These are phyloP conservation scores for Amazonetta brasiliensis DNA, from an alignment of 2,797 vertebrate genomes.

Conservation along the genomic window DNA sequence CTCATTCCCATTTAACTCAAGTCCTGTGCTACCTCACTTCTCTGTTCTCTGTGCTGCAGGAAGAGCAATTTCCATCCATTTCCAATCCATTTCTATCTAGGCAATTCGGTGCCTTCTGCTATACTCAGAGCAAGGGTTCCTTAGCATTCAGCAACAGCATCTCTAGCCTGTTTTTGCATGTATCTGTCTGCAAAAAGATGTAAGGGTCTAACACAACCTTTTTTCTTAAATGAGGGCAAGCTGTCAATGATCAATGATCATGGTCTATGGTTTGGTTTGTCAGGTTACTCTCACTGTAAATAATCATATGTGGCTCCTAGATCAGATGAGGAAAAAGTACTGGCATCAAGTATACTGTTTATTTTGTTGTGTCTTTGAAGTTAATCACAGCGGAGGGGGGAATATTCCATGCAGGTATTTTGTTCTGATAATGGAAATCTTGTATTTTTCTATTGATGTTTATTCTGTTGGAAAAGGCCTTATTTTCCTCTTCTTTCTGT, in stretches of 20 bases:
- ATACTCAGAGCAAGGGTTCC: neutral
- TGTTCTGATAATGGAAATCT: neutral
- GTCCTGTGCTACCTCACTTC: neutral
- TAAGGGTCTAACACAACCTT: neutral
- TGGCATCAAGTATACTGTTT: neutral
- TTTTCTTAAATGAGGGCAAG: neutral
- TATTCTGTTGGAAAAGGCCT: neutral
- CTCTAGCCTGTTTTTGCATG: neutral
- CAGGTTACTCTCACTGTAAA: neutral
- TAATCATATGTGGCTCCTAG: neutral
- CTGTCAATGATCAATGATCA: neutral
- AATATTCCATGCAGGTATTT: neutral
- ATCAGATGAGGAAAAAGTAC: neutral
- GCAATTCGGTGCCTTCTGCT: neutral
- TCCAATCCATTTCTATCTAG: neutral
- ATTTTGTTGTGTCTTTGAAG: neutral
- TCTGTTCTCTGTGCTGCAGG: neutral
- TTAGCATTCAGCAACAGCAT: neutral
- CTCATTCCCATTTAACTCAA: neutral
- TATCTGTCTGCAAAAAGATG: neutral
- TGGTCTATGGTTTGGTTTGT: neutral
- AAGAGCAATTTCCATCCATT: constrained; percentile 2
- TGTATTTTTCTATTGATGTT: neutral
- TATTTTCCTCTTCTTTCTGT: neutral
- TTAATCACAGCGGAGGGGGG: neutral